A percentile compares a stretch with the other conserved stretches of the same genome.
Conservation (phyloP, 1,140 invertebrate species). For the Bombus turneri region DNA sequence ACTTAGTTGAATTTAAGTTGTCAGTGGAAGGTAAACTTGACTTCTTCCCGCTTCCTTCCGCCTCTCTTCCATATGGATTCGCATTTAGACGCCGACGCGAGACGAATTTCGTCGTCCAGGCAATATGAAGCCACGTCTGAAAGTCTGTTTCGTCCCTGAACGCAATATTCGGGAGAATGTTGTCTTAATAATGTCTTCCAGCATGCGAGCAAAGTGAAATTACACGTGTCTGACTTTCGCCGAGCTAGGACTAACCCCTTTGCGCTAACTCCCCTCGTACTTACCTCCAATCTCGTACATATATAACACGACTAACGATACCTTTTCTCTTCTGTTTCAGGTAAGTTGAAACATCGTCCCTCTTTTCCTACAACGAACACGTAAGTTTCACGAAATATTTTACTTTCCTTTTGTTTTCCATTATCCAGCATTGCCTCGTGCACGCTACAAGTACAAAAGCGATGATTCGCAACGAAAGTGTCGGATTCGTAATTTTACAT, state of each 20-base stretch:
- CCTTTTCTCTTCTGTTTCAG: constrained; percentile 10
- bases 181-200: constrained; percentile 42
- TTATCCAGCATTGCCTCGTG: background rate
- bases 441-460: too few species aligned
- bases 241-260: background rate
- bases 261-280: background rate
- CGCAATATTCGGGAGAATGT: constrained; percentile 43
- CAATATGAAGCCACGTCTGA: background rate
- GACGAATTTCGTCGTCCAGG: constrained; percentile 31
- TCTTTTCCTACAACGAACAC: background rate
- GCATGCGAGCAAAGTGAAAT: constrained; percentile 35
- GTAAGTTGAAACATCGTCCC: background rate
- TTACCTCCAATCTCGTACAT: background rate
- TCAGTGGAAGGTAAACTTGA: background rate
- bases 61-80: background rate
- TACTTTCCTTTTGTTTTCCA: background rate
- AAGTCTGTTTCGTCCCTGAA: constrained; percentile 15
- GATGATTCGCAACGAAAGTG: too few species aligned
- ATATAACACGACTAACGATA: background rate
- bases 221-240: constrained; percentile 12
- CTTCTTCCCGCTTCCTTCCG: constrained; percentile 24
- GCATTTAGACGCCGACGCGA: constrained; percentile 23
- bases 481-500: too few species aligned
- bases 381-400: background rate
- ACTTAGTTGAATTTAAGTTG: background rate